Conservation (phyloP, 2,888 invertebrate species). For the Spisula subtruncata region DNA sequence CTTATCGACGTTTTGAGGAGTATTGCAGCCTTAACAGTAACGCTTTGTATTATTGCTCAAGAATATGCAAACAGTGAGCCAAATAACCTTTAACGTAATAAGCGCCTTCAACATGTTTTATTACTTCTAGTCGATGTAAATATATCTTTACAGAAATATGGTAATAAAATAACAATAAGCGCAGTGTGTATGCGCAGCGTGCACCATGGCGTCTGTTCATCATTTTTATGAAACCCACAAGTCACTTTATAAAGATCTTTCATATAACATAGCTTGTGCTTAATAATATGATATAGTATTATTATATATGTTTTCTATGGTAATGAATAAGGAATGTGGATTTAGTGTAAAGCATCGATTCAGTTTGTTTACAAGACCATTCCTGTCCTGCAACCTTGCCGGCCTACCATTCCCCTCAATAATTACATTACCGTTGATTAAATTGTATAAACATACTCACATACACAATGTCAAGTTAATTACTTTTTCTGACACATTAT, state of each 20-base stretch:
- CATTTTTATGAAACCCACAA: background rate
- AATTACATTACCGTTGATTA: conserved; percentile 10
- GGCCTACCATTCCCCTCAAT: background rate
- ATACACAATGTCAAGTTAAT: conserved; percentile 16
- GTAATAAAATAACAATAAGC: conserved; percentile 10
- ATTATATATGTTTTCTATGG: conserved; percentile 6
- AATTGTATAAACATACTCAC: conserved; percentile 5
- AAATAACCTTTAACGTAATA: background rate
- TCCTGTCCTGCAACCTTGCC: background rate
- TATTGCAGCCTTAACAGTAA: no score
- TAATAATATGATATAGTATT: background rate
- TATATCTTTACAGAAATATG: background rate
- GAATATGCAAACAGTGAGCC: background rate
- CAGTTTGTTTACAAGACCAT: background rate
- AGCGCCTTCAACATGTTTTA: background rate
- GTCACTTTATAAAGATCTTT: background rate
- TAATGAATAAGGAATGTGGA: background rate
- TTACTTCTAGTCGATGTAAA: background rate
- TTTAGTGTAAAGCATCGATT: background rate
- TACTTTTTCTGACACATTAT: conserved; percentile 22
- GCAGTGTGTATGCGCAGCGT: background rate
- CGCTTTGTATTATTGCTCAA: background rate
- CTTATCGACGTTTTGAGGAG: no score
- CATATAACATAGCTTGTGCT: background rate
- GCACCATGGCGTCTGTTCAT: background rate